These are phyloP conservation scores for Euphydryas editha DNA, from an alignment of 2,888 invertebrate species.

Conservation along the genomic window DNA sequence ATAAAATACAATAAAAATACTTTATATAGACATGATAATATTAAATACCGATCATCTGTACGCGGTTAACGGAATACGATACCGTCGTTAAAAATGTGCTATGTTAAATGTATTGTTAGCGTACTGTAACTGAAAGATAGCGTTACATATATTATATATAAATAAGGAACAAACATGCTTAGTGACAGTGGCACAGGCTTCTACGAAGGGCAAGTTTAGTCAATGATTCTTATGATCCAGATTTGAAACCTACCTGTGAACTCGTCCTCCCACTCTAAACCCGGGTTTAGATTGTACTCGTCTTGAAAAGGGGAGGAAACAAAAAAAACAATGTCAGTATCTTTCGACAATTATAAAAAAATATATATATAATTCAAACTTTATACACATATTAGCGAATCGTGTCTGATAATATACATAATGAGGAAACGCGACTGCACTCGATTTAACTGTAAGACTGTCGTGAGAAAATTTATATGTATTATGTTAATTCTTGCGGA, in stretches of 20 bases:
- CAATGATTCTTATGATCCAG: conserved; percentile 75
- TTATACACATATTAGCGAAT: conserved; percentile 76
- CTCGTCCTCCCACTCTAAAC: conserved; percentile 99
- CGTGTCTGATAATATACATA: conserved; percentile 77
- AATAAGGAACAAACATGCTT: conserved; percentile 77
- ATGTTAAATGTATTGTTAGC: conserved; percentile 68
- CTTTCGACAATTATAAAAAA: conserved; percentile 69
- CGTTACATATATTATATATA: conserved; percentile 62
- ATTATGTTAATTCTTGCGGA: not conserved
- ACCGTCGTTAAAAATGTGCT: conserved; percentile 33
- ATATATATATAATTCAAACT: conserved; percentile 66
- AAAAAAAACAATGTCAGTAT: conserved; percentile 83
- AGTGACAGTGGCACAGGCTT: conserved; percentile 78
- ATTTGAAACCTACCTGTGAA: conserved; percentile 97
- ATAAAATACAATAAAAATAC: too few species aligned
- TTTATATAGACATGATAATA: too few species aligned
- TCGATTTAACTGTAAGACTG: conserved; percentile 55
- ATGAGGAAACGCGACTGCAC: conserved; percentile 61
- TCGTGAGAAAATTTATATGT: not conserved
- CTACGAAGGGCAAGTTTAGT: conserved; percentile 77
- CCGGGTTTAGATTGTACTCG: conserved; percentile 99
- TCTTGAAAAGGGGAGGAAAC: conserved; percentile 91
- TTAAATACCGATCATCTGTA: conserved; percentile 18
- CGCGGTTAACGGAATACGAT: conserved; percentile 26
- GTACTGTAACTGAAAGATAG: conserved; percentile 62